Conservation (phyloP, 2,113 vertebrate species). For the Cinclus mexicanus region DNA sequence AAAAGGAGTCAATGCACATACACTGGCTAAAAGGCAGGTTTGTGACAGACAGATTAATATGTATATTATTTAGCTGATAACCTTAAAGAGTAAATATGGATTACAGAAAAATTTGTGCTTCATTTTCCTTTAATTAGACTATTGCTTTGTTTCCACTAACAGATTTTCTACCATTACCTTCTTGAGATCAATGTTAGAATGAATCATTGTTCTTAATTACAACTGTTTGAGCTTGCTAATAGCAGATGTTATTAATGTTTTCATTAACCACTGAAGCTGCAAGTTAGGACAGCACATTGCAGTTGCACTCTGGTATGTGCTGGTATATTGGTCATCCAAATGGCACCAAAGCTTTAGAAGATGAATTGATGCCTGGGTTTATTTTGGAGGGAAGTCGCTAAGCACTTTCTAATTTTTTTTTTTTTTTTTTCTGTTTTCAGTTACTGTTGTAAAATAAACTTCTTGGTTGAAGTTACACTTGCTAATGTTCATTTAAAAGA, state of each 20-base stretch:
- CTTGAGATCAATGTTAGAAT: not conserved
- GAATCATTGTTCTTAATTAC: not conserved
- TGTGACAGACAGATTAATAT: constrained; percentile 2
- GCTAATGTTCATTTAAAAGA: constrained; percentile 14
- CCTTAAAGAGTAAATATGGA: constrained; percentile 19
- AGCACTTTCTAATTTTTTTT: constrained; percentile 24
- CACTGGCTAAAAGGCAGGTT: constrained; percentile 17
- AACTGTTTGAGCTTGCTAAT: constrained; percentile 20
- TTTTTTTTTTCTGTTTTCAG: not conserved
- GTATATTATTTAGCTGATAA: constrained; percentile 24
- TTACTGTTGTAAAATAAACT: constrained; percentile 44
- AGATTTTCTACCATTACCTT: constrained; percentile 6
- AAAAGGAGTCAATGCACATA: constrained; percentile 11
- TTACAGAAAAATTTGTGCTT: constrained; percentile 46
- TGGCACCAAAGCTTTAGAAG: constrained; percentile 41
- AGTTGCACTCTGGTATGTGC: not conserved
- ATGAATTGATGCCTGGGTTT: not conserved
- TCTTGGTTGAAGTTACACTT: constrained; percentile 15
- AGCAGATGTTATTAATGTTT: constrained; percentile 14
- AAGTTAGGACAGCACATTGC: not conserved
- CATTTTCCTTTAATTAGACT: constrained; percentile 46
- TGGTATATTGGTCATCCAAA: too few species aligned
- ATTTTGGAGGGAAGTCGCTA: constrained; percentile 29
- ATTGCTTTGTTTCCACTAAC: constrained; percentile 17
- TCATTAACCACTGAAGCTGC: constrained; percentile 45